Evolutionary conservation across 92 coral and sea anemone species (phyloP).

Genomic region (Heliopora coerulea): DNA sequence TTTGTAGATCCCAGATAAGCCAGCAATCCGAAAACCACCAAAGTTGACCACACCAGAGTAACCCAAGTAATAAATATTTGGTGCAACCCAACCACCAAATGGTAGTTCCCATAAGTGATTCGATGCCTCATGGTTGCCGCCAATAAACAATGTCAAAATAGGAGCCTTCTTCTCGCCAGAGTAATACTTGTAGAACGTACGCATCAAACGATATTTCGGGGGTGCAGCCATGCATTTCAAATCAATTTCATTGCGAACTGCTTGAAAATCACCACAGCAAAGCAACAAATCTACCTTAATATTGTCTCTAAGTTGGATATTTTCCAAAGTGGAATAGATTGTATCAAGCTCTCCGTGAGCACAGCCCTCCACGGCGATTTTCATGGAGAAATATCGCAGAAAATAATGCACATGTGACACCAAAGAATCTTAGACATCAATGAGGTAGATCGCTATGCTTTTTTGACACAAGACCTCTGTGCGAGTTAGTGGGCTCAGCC

Average conservation of each 20-base stretch:
- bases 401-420: too few relatives aligned
- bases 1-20: slow-evolving; percentile 92
- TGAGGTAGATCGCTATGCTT: too few relatives aligned
- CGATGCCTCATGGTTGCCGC: slow-evolving; percentile 97
- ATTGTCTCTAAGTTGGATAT: slow-evolving; percentile 75
- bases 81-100: slow-evolving; percentile 99
- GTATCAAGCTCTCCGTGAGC: slow-evolving; percentile 94
- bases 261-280: slow-evolving; percentile 98
- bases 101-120: slow-evolving; percentile 98
- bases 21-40: slow-evolving; percentile 94
- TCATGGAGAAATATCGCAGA: slow-evolving; percentile 75
- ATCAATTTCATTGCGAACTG: slow-evolving; percentile 81
- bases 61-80: slow-evolving; percentile 90
- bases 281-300: slow-evolving; percentile 79
- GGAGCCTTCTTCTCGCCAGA: slow-evolving; percentile 95
- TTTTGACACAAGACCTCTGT: too few relatives aligned
- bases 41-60: slow-evolving; percentile 86
- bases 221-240: slow-evolving; percentile 94
- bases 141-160: slow-evolving; percentile 84
- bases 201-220: slow-evolving; percentile 81
- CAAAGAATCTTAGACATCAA: too few relatives aligned
- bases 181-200: slow-evolving; percentile 90
- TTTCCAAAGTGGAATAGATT: slow-evolving; percentile 80
- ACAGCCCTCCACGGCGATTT: slow-evolving; percentile 95
- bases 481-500: too few relatives aligned